Evolutionary conservation across 2,113 vertebrate species (phyloP).

Genomic region (Tragulus kanchil): DNA sequence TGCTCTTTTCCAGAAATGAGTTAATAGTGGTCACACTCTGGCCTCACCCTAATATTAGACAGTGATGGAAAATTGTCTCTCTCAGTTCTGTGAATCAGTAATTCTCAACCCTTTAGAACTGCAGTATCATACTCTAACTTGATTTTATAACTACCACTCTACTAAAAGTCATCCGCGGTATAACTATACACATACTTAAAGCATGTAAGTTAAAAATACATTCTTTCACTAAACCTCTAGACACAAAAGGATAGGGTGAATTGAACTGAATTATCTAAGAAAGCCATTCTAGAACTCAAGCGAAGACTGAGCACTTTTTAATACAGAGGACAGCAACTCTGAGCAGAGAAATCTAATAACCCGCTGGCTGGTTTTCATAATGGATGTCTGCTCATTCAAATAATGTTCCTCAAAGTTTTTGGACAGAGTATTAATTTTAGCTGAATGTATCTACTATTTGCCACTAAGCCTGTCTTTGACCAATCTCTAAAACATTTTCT

Average conservation of each 20-base stretch:
- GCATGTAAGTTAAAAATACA: slow-evolving; percentile 11
- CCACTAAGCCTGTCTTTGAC: not conserved
- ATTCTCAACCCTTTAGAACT: not conserved
- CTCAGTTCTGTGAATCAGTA: not conserved
- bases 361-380: not conserved
- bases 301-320: not conserved
- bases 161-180: not conserved
- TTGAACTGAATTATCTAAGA: slow-evolving; percentile 2
- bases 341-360: not conserved
- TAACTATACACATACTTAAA: not conserved
- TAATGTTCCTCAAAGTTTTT: not conserved
- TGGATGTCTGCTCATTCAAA: not conserved
- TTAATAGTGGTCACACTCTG: not conserved
- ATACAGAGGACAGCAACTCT: not conserved
- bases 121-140: not conserved
- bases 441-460: not conserved
- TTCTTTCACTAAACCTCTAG: not conserved
- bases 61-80: not conserved
- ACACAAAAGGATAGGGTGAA: not conserved
- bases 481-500: not conserved
- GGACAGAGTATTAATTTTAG: not conserved
- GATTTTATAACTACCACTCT: not conserved
- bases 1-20: not conserved
- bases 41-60: not conserved
- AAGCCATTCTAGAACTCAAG: not conserved